Conservation (phyloP, 2,797 vertebrate genomes). For the Galaxias olidus region DNA sequence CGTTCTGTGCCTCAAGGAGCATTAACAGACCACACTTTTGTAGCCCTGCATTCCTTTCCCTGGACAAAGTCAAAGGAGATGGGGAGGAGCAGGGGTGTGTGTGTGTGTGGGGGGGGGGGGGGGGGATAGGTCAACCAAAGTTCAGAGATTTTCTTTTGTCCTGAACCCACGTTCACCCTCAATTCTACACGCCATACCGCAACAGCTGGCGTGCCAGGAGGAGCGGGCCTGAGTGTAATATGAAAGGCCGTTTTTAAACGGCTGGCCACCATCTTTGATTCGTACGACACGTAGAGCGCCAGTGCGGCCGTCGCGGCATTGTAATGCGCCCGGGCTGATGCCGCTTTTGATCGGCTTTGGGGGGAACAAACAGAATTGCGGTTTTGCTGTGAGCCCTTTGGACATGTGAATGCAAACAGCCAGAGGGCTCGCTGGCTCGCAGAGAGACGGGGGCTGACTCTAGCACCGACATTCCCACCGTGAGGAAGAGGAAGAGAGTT, state of each 20-base stretch:
- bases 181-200: background rate
- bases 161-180: background rate
- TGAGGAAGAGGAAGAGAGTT: too few relatives aligned
- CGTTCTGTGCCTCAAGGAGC: too few relatives aligned
- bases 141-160: conserved; percentile 12
- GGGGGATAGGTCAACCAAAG: background rate
- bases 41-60: too few relatives aligned
- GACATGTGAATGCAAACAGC: too few relatives aligned
- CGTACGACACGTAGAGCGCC: background rate
- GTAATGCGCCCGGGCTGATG: background rate
- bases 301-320: background rate
- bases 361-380: background rate
- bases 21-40: too few relatives aligned
- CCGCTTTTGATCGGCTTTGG: background rate
- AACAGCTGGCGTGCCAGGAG: background rate
- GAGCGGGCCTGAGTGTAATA: background rate
- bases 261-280: background rate
- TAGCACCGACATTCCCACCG: too few relatives aligned
- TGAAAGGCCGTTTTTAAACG: background rate
- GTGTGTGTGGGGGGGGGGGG: background rate
- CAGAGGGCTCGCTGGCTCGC: too few relatives aligned
- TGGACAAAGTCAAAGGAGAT: too few relatives aligned
- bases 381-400: background rate
- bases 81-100: too few relatives aligned
- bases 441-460: too few relatives aligned